These are phyloP conservation scores for Pycnomerus fuliginosus DNA, from an alignment of 2,888 invertebrate genomes.

Conservation along the genomic window DNA sequence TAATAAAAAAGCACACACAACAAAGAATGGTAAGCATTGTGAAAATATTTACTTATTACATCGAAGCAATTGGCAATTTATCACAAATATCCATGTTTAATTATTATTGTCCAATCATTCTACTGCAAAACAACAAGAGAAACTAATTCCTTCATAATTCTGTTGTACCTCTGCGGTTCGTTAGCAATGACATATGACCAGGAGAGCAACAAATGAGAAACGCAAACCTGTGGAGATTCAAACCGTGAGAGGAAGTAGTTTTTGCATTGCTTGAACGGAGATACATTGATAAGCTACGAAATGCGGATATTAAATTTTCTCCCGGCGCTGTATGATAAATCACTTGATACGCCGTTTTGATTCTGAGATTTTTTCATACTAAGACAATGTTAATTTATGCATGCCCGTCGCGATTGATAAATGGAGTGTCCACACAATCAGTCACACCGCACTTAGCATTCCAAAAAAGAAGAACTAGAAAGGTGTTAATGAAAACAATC, in stretches of 20 bases:
- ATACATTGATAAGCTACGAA: conserved; percentile 33
- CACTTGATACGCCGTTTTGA: conserved; percentile 46
- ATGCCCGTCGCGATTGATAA: conserved; percentile 45
- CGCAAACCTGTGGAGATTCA: conserved; percentile 1
- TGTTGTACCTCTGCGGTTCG: too few relatives aligned
- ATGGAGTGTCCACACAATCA: conserved; percentile 44
- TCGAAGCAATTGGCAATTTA: too few relatives aligned
- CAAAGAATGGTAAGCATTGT: too few relatives aligned
- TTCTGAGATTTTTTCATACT: conserved; percentile 28
- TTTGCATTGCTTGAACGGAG: conserved; percentile 3
- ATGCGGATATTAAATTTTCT: conserved; percentile 39
- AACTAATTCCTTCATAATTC: too few relatives aligned
- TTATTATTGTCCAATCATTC: too few relatives aligned
- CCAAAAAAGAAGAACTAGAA: too few relatives aligned
- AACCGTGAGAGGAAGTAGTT: conserved; percentile 7
- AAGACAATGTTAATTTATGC: conserved; percentile 50
- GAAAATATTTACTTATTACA: too few relatives aligned
- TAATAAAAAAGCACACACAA: too few relatives aligned
- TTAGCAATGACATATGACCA: not conserved
- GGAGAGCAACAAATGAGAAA: conserved; percentile 1
- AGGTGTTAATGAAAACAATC: too few relatives aligned
- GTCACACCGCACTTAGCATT: too few relatives aligned
- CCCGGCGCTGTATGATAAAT: conserved; percentile 46
- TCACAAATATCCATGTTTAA: too few relatives aligned
- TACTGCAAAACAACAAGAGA: too few relatives aligned